Percentiles rank a stretch among this genome's conserved stretches.
These are phyloP conservation scores for Aricia artaxerxes DNA, from an alignment of 2,888 invertebrate species.

Conservation along the genomic window DNA sequence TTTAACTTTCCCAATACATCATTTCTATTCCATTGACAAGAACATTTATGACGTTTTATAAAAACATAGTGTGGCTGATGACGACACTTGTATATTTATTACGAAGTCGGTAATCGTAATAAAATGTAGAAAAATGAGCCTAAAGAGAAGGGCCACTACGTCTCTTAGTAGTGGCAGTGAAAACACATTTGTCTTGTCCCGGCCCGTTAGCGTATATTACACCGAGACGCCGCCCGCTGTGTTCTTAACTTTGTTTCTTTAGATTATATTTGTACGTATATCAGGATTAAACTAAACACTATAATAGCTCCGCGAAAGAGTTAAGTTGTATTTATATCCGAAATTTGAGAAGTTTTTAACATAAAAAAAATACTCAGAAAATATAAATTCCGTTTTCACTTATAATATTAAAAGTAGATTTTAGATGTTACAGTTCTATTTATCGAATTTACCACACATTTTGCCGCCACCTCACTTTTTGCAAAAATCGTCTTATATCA, in stretches of 20 bases:
- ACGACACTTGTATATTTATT: slow-evolving; percentile 20
- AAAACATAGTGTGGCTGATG: slow-evolving; percentile 19
- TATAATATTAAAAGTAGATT: background rate
- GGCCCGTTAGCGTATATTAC: slow-evolving; percentile 79
- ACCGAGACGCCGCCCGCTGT: slow-evolving; percentile 69
- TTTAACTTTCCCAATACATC: background rate
- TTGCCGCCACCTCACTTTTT: too few relatives aligned
- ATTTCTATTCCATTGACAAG: slow-evolving; percentile 18
- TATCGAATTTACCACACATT: too few relatives aligned
- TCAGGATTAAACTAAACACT: slow-evolving; percentile 40
- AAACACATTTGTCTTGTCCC: slow-evolving; percentile 80
- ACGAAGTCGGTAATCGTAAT: slow-evolving; percentile 18
- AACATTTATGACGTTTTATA: slow-evolving; percentile 15
- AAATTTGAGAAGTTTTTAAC: background rate
- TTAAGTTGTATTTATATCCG: background rate
- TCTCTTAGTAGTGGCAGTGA: slow-evolving; percentile 64
- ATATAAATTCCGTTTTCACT: background rate
- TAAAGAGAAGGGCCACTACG: slow-evolving; percentile 39
- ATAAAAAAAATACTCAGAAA: background rate
- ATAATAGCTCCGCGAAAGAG: slow-evolving; percentile 18
- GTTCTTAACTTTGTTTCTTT: slow-evolving; percentile 60
- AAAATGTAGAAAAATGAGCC: slow-evolving; percentile 40
- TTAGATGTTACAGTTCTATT: too few relatives aligned
- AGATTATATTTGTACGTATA: slow-evolving; percentile 41
- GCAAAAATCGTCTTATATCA: too few relatives aligned